These are phyloP conservation scores for Gallinago media DNA, from an alignment of 2,113 vertebrate species.

Conservation along the genomic window DNA sequence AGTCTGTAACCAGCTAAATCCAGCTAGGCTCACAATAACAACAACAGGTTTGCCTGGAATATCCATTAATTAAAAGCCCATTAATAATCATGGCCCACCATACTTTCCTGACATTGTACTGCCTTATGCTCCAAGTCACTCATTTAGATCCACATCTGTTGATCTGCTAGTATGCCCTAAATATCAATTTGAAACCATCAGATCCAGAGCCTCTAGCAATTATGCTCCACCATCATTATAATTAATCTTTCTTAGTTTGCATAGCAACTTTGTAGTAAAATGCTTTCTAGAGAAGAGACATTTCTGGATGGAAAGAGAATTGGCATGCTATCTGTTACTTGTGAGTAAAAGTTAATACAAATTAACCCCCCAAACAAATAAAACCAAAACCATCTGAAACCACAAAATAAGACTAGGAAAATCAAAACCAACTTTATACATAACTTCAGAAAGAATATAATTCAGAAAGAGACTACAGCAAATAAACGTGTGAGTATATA, in stretches of 20 bases:
- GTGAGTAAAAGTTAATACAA: not conserved
- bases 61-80: not conserved
- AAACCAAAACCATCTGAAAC: not conserved
- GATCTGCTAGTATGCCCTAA: not conserved
- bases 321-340: not conserved
- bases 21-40: not conserved
- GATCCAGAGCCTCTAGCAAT: not conserved
- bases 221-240: not conserved
- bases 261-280: not conserved
- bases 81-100: not conserved
- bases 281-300: not conserved
- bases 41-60: not conserved
- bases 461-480: not conserved
- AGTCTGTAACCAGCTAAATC: not conserved
- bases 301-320: not conserved
- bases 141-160: slow-evolving; percentile 18
- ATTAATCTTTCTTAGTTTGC: not conserved
- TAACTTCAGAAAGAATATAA: not conserved
- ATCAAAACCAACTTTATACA: not conserved
- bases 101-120: not conserved
- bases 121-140: slow-evolving; percentile 26
- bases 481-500: not conserved
- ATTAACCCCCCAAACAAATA: not conserved
- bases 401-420: not conserved
- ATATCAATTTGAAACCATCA: slow-evolving; percentile 28